Evolutionary conservation across 2,797 vertebrate genomes (phyloP), one percentile per base, ranked within the genome.

Genomic region (Tympanoctomys barrerae): DNA sequence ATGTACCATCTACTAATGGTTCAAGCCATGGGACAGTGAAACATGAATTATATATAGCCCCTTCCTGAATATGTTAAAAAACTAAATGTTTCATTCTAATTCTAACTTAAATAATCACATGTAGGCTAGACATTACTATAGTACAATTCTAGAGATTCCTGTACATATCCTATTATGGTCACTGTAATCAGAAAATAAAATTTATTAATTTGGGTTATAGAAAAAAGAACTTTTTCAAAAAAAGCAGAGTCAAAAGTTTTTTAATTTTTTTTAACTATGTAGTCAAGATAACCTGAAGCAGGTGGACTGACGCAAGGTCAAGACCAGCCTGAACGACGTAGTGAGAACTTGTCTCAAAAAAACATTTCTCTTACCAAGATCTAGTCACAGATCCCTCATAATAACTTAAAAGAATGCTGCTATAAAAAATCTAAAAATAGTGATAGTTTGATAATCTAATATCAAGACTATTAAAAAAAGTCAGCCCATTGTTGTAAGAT

Each of bases 101-200:
- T 46, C 78, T 54, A 79, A 68, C 8, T 54, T 61, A 79, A 89
- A 86, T 18, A 79, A 28, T 19, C 46, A 80, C 18, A 77, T 57
- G 36, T 90, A 10, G 24, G 18, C 24, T 28, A 61, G 28, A 62
- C 22, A 46, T 31, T 49, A 62, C 4, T 59, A 39, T 49, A 61
- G 12, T 39, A 68, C 5, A 75, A 11, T 9, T 88, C 22, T 18
- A 92, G n/a, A 89, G 18, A 73, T 33, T 31, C 21, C 10, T 52
- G 64, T 31, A 39, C 52, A 89, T 91, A 79, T 31, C 19, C 46
- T 90, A 78, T 24, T 57, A 66, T 1, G 36, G 22, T 70, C 12
- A 42, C 0, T 92, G 7, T 75, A 75, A 94, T 22, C 49, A 92
- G 39, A 91, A 88, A 94, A 71, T 39, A 88, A 80, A 62, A 91